These are phyloP conservation scores for Eubasilissa splendida DNA, from an alignment of 2,888 invertebrate species.

Conservation along the genomic window DNA sequence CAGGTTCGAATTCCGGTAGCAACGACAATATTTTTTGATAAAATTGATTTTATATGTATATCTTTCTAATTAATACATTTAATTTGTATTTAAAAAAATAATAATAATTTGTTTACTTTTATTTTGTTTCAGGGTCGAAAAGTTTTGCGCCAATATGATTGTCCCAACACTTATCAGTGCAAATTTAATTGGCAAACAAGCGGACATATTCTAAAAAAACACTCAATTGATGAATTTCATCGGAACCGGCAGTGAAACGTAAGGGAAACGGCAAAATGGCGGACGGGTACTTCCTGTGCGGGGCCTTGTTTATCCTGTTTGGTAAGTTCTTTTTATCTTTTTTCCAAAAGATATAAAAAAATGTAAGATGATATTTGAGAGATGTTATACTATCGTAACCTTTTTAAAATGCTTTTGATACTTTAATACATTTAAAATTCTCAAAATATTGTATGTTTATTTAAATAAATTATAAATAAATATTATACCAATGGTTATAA, in stretches of 20 bases:
- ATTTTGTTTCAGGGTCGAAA: constrained; percentile 30
- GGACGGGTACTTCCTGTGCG: constrained; percentile 33
- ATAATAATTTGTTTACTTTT: constrained; percentile 14
- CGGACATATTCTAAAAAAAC: constrained; percentile 14
- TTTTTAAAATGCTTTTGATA: no score
- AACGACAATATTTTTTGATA: no score
- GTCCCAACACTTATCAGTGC: constrained; percentile 5
- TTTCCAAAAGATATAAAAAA: not conserved
- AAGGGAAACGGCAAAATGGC: constrained; percentile 30
- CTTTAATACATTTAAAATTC: no score
- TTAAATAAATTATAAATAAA: no score
- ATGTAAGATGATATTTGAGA: no score
- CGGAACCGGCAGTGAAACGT: constrained; percentile 8
- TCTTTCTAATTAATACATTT: no score
- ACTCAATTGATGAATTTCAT: constrained; percentile 26
- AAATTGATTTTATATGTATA: no score
- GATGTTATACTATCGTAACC: no score
- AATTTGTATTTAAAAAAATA: no score
- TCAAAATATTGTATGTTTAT: no score
- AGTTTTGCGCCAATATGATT: not conserved
- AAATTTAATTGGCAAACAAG: not conserved
- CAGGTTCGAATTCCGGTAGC: no score
- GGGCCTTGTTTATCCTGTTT: constrained; percentile 33
- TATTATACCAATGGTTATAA: no score
- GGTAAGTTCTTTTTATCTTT: constrained; percentile 26